These are phyloP conservation scores for Phycodurus eques DNA, from an alignment of 2,113 vertebrate genomes.

Conservation along the genomic window DNA sequence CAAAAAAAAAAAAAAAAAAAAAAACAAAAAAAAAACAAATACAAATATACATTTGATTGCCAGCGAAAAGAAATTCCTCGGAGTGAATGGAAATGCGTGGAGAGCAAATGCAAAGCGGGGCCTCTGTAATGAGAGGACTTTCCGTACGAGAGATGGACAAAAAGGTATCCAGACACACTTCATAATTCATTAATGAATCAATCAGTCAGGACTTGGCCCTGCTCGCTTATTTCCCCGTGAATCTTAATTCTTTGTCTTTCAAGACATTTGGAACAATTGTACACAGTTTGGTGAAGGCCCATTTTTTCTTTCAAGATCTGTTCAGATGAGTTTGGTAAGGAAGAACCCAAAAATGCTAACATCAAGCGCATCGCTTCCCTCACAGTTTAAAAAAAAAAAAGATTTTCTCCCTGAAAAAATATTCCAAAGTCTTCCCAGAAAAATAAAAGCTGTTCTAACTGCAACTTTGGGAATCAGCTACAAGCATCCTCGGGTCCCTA, in stretches of 20 bases:
- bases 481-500: background rate
- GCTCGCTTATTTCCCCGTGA: background rate
- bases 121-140: background rate
- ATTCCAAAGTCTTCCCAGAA: too few relatives aligned
- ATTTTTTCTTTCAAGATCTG: too few relatives aligned
- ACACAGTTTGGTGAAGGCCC: background rate
- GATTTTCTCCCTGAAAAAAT: too few relatives aligned
- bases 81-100: background rate
- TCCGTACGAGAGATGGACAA: background rate
- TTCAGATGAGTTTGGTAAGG: too few relatives aligned
- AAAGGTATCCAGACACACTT: background rate
- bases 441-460: too few relatives aligned
- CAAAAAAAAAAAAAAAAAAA: background rate
- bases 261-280: background rate
- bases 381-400: too few relatives aligned
- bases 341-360: too few relatives aligned
- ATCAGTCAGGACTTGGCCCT: background rate
- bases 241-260: background rate
- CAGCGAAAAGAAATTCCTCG: background rate
- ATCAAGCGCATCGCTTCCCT: background rate
- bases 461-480: too few relatives aligned
- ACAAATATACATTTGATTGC: background rate
- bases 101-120: background rate
- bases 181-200: background rate
- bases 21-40: background rate